Evolutionary conservation across 2,113 vertebrate genomes (phyloP).

Genomic region (Rynchops niger): DNA sequence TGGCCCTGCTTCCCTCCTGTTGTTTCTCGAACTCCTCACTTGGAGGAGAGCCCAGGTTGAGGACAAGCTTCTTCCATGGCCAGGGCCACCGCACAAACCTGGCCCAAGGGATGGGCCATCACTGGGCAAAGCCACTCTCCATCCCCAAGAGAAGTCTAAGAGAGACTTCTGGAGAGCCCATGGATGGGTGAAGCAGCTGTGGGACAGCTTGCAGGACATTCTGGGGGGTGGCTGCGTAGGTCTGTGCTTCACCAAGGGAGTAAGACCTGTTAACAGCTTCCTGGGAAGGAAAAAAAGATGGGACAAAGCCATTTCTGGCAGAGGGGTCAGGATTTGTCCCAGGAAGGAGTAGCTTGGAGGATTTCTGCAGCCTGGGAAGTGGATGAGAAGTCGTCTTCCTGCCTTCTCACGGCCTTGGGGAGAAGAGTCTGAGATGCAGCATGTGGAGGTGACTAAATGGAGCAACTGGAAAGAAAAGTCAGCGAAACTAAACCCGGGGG

Average conservation of each 20-base stretch:
- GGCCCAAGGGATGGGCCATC: background rate
- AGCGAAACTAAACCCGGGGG: background rate
- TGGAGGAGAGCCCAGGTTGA: background rate
- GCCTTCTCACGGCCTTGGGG: background rate
- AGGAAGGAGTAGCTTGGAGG: background rate
- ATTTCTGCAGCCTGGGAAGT: background rate
- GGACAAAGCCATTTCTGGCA: background rate
- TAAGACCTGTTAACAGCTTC: background rate
- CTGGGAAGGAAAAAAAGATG: background rate
- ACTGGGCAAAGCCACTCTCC: background rate
- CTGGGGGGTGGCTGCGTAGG: accelerated
- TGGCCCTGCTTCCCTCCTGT: accelerated
- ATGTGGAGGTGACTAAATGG: background rate
- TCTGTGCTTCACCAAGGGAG: background rate
- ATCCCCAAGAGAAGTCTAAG: no score
- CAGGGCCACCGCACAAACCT: background rate
- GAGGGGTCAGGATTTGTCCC: background rate
- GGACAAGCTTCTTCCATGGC: background rate
- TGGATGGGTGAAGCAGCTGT: background rate
- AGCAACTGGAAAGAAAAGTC: background rate
- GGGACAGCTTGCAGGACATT: background rate
- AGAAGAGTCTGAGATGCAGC: background rate
- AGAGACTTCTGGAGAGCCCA: background rate
- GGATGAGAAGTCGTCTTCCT: background rate
- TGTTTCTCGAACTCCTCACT: background rate